Conservation (phyloP, 2,113 vertebrate genomes). For the Lophius piscatorius region DNA sequence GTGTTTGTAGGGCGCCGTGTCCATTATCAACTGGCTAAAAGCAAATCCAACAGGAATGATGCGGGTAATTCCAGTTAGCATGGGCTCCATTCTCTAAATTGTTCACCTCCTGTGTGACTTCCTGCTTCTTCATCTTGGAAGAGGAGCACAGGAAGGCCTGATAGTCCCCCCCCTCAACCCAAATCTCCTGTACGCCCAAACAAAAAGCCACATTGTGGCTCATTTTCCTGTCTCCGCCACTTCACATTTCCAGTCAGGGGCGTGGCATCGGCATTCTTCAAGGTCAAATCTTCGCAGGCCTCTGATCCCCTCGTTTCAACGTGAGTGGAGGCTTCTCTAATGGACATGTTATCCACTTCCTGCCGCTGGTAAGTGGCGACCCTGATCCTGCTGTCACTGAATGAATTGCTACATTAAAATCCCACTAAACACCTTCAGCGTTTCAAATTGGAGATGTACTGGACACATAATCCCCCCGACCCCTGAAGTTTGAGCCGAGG, state of each 20-base stretch:
- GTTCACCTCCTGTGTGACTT: conserved; percentile 80
- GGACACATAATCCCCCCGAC: conserved; percentile 35
- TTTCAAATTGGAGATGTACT: conserved; percentile 33
- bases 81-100: conserved; percentile 75
- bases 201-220: conserved; percentile 81
- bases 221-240: conserved; percentile 78
- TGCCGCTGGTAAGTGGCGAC: conserved; percentile 41
- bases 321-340: conserved; percentile 40
- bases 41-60: conserved; percentile 74
- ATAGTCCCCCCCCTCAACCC: conserved; percentile 72
- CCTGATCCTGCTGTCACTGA: conserved; percentile 37
- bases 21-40: conserved; percentile 70
- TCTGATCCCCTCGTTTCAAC: conserved; percentile 63
- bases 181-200: conserved; percentile 70
- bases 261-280: conserved; percentile 58
- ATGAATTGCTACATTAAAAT: conserved; percentile 39
- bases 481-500: neutral
- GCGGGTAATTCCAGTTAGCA: conserved; percentile 68
- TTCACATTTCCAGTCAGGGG: conserved; percentile 42
- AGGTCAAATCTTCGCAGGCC: conserved; percentile 60
- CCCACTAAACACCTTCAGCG: conserved; percentile 37
- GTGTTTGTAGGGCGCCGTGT: conserved; percentile 47
- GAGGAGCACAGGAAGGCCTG: conserved; percentile 77
- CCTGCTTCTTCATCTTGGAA: conserved; percentile 82
- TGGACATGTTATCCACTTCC: conserved; percentile 74